These are phyloP conservation scores for Lepidochrysops patricia DNA, from an alignment of 2,888 invertebrate genomes.

Conservation along the genomic window DNA sequence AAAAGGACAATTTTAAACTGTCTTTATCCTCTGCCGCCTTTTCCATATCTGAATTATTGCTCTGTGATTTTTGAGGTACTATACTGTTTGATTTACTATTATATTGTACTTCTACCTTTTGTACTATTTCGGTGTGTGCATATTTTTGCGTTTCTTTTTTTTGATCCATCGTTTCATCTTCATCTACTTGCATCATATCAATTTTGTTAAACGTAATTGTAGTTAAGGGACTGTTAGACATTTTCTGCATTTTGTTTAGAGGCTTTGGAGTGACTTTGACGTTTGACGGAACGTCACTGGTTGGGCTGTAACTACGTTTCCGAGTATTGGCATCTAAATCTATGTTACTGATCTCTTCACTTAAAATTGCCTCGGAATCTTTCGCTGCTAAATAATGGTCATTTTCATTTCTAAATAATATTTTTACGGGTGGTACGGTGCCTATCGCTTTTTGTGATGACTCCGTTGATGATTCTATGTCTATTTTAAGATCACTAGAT, in stretches of 20 bases:
- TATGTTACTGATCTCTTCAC: slow-evolving; percentile 24
- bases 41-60: slow-evolving; percentile 27
- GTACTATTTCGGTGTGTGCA: slow-evolving; percentile 15
- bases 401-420: slow-evolving; percentile 32
- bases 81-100: slow-evolving; percentile 20
- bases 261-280: slow-evolving; percentile 51
- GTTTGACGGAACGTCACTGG: slow-evolving; percentile 21
- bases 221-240: slow-evolving; percentile 33
- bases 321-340: slow-evolving; percentile 29
- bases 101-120: slow-evolving; percentile 19
- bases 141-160: slow-evolving; percentile 18
- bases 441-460: slow-evolving; percentile 14
- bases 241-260: slow-evolving; percentile 41
- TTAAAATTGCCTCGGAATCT: slow-evolving; percentile 30
- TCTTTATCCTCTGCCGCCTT: slow-evolving; percentile 1
- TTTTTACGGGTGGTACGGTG: slow-evolving; percentile 30
- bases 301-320: slow-evolving; percentile 43
- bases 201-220: neutral
- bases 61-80: slow-evolving; percentile 32
- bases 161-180: neutral
- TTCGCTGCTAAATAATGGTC: slow-evolving; percentile 20
- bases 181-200: neutral
- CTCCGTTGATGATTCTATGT: slow-evolving; percentile 19
- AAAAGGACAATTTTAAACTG: slow-evolving; percentile 8
- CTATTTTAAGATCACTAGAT: slow-evolving; percentile 23